Percentiles rank a stretch among this genome's conserved stretches.
phyloP scores from a whole-genome alignment of 2,113 vertebrate species.

The Sphyrna mokarran region DNA sequence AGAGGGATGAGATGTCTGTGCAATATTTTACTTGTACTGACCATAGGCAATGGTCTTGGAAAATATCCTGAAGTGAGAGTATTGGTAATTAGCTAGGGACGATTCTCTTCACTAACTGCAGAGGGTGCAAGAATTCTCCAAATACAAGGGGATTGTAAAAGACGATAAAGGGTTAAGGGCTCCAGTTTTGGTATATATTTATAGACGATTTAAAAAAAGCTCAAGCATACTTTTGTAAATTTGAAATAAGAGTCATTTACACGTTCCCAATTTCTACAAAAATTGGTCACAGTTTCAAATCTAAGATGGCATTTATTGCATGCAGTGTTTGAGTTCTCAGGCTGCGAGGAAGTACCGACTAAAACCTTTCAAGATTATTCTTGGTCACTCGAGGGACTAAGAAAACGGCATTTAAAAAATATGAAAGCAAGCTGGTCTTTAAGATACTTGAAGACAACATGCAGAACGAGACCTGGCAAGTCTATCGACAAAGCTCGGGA shows the following conservation, averaged over 20 bases:
- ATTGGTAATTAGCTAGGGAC: not conserved
- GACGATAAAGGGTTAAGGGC: not conserved
- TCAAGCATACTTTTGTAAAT: not conserved
- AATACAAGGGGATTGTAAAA: not conserved
- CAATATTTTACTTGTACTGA: not conserved
- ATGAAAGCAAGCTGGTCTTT: not conserved
- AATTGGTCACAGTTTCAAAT: not conserved
- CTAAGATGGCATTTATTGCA: not conserved
- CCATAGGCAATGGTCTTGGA: too few relatives aligned
- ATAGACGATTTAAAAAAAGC: not conserved
- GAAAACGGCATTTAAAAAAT: not conserved
- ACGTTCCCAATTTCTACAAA: not conserved
- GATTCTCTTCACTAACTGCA: slow-evolving; percentile 4
- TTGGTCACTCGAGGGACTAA: not conserved
- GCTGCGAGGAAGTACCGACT: not conserved
- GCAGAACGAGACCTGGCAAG: not conserved
- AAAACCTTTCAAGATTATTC: not conserved
- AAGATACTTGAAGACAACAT: not conserved
- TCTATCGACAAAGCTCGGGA: not conserved
- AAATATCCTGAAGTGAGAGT: not conserved
- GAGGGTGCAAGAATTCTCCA: slow-evolving; percentile 27
- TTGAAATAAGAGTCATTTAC: not conserved
- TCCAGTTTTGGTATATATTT: not conserved
- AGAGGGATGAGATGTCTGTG: not conserved
- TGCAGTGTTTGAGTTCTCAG: not conserved